Conservation (phyloP, 2,797 vertebrate species). For the Cirrhinus molitorella region DNA sequence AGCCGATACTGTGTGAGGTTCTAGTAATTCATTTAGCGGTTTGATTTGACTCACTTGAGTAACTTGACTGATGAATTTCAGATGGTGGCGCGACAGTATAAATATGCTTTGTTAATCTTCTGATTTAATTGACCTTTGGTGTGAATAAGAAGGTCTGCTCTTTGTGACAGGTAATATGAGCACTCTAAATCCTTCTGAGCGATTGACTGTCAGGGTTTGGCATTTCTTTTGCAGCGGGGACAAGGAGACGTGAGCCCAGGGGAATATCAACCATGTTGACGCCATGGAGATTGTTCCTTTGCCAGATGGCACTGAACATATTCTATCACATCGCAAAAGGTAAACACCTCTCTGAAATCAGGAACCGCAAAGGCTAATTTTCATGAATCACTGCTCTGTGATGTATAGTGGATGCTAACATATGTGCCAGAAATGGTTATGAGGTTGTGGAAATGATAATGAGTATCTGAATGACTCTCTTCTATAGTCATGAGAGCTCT, state of each 20-base stretch:
- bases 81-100: constrained; percentile 9
- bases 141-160: constrained; percentile 9
- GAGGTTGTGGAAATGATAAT: background rate
- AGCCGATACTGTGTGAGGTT: constrained; percentile 6
- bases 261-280: constrained; percentile 65
- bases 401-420: background rate
- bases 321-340: constrained; percentile 69
- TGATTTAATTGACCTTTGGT: constrained; percentile 45
- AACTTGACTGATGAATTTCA: constrained; percentile 20
- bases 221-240: constrained; percentile 49
- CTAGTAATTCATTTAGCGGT: constrained; percentile 2
- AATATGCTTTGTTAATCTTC: constrained; percentile 31
- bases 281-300: constrained; percentile 69
- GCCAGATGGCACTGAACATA: constrained; percentile 68
- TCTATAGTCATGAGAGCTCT: background rate
- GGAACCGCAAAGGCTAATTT: background rate
- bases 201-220: constrained; percentile 20
- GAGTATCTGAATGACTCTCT: background rate
- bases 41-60: background rate
- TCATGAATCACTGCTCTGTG: constrained; percentile 19
- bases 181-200: constrained; percentile 32
- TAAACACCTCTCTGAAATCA: constrained; percentile 48
- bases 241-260: constrained; percentile 40
- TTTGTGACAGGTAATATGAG: constrained; percentile 23
- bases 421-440: constrained; percentile 16